Evolutionary conservation across 2,888 invertebrate species (phyloP), one percentile per base, ranked within the genome.

Genomic region (Carpatolechia fugitivella): DNA sequence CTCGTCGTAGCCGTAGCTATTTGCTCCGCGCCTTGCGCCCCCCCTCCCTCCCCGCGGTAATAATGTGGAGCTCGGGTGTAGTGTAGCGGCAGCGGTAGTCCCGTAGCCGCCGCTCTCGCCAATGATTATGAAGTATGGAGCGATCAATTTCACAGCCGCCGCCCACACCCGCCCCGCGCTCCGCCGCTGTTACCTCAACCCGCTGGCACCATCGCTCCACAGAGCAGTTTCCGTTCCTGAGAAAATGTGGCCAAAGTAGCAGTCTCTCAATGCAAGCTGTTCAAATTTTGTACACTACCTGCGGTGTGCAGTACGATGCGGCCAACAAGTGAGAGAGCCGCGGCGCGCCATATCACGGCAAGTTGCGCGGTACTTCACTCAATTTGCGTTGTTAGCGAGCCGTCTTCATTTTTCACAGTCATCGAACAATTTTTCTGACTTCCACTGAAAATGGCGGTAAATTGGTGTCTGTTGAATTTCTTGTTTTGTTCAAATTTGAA

Each of bases 351-450:
- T n/a, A 47, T 47, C 47, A 11, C 44, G 44, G 44, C 44, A 29
- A 48, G 31, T n/a, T 14, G 31, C 11, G 11, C 16, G 72, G 63
- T 55, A 70, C 72, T 80, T 78, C 85, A 86, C 86, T 88, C 82
- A 86, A 88, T 88, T 88, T 87, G 80, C 74, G 68, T 75, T 63
- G 82, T 85, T 85, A 86, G 75, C 76, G 68, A 63, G 57, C 69
- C 70, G 54, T 72, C 74, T 74, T 78, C 65, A 85, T 86, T 85
- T 84, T 86, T 85, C 85, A 83, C 87, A 79, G 85, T 76, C 80
- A 84, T 82, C 78, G 84, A 83, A 79, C 84, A 82, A 79, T 80
- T 72, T 69, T 56, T 66, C 68, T 44, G 59, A 61, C 59, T 65
- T 62, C 7, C 52, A 61, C 60, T 65, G 57, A 61, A 76, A n/a